These are phyloP conservation scores for Passer montanus DNA, from an alignment of 2,113 vertebrate species.

Conservation along the genomic window DNA sequence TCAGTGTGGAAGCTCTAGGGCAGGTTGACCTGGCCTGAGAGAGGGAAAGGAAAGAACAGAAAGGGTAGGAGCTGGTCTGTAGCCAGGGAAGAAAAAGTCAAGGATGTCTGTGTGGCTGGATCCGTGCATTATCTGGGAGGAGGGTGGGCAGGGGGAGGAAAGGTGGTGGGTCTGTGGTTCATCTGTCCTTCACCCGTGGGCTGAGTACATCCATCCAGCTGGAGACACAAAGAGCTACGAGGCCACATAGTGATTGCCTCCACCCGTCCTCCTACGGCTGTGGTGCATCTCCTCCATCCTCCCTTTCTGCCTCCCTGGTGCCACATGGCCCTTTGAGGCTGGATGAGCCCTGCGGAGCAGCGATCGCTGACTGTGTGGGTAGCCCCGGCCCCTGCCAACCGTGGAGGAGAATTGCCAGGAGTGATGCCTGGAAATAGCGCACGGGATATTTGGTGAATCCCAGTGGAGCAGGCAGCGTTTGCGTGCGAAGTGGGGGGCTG, in stretches of 20 bases:
- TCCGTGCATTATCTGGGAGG: not conserved
- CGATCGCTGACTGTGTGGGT: rapidly evolving
- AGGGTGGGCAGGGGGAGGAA: not conserved
- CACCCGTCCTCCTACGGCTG: rapidly evolving
- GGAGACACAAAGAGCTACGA: not conserved
- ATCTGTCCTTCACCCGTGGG: not conserved
- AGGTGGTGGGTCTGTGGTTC: not conserved
- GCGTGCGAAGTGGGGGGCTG: rapidly evolving
- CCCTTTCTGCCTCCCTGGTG: not conserved
- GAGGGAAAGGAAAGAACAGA: not conserved
- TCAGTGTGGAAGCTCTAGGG: rapidly evolving
- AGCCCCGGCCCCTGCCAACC: not conserved
- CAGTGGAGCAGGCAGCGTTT: not conserved
- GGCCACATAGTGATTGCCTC: not conserved
- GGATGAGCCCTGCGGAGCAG: not conserved
- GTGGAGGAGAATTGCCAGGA: not conserved
- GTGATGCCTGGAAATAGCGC: not conserved
- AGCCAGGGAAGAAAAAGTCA: slow-evolving; percentile 21
- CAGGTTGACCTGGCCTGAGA: not conserved
- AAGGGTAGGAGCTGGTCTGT: not conserved
- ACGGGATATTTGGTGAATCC: not conserved
- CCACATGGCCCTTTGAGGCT: not conserved
- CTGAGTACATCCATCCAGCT: not conserved
- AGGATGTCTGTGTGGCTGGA: not conserved
- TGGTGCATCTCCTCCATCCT: not conserved